phyloP scores from a whole-genome alignment of 2,797 vertebrate species.

The Enteromius paludinosus region DNA sequence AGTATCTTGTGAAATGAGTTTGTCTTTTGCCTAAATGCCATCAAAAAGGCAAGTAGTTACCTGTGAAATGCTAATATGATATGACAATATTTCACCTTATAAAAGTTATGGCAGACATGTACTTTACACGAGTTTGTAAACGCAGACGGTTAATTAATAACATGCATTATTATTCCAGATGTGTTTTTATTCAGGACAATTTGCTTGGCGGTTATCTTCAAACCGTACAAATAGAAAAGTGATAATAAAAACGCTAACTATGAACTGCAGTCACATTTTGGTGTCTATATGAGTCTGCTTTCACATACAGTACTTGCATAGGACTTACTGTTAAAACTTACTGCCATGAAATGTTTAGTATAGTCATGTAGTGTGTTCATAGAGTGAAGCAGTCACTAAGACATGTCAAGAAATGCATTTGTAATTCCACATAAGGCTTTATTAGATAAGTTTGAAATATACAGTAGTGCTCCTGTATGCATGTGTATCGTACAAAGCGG shows the following conservation, averaged over 20 bases:
- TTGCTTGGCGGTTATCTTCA: not conserved
- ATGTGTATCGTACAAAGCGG: conserved; percentile 8
- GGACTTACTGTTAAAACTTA: conserved; percentile 6
- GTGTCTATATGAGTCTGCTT: not conserved
- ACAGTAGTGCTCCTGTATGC: not conserved
- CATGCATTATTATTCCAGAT: not conserved
- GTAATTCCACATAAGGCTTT: not conserved
- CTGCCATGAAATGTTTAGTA: not conserved
- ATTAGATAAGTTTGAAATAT: conserved; percentile 13
- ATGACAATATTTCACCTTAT: conserved; percentile 8
- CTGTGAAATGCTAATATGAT: conserved; percentile 22
- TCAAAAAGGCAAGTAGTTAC: conserved; percentile 8
- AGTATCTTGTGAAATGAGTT: not conserved
- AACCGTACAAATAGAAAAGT: not conserved
- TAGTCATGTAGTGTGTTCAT: conserved; percentile 3
- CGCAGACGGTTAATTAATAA: not conserved
- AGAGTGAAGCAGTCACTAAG: not conserved
- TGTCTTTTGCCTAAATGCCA: conserved; percentile 3
- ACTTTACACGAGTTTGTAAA: not conserved
- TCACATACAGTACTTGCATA: not conserved
- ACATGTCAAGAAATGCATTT: not conserved
- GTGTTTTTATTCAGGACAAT: not conserved
- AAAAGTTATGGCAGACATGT: conserved; percentile 6
- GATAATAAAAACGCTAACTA: not conserved
- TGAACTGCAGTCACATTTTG: not conserved